These are phyloP conservation scores for Centropyge bicolor DNA, from an alignment of 2,797 vertebrate species.

Conservation along the genomic window DNA sequence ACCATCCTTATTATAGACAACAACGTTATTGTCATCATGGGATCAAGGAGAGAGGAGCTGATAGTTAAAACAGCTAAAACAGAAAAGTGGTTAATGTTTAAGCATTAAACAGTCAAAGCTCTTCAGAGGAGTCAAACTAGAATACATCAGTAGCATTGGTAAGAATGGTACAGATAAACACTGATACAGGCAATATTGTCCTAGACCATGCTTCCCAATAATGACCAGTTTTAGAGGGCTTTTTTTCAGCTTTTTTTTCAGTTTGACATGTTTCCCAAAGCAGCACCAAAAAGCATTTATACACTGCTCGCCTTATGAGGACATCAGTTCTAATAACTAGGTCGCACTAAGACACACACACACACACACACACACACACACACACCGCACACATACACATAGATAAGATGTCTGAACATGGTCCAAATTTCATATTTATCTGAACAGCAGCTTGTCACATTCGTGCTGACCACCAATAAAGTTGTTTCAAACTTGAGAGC, in stretches of 20 bases:
- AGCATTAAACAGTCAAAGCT: not conserved
- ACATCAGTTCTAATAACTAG: too few relatives aligned
- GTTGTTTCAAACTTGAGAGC: not conserved
- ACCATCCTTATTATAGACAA: not conserved
- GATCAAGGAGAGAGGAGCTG: slow-evolving; percentile 3
- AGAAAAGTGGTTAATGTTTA: not conserved
- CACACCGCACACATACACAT: not conserved
- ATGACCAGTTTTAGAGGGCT: not conserved
- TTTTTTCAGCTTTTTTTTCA: too few relatives aligned
- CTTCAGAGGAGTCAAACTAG: not conserved
- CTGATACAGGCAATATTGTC: not conserved
- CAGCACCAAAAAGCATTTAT: not conserved
- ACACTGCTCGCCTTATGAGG: too few relatives aligned
- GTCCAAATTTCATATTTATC: not conserved
- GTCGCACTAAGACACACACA: not conserved
- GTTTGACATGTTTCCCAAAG: too few relatives aligned
- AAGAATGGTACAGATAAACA: not conserved
- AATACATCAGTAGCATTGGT: not conserved
- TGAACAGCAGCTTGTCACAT: not conserved
- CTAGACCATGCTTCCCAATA: not conserved
- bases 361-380: not conserved
- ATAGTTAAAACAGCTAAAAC: slow-evolving; percentile 28
- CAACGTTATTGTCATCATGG: not conserved
- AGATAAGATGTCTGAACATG: not conserved
- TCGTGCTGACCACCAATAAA: not conserved